phyloP scores from a whole-genome alignment of 1,140 invertebrate species.

The Helicorthomorpha holstii region DNA sequence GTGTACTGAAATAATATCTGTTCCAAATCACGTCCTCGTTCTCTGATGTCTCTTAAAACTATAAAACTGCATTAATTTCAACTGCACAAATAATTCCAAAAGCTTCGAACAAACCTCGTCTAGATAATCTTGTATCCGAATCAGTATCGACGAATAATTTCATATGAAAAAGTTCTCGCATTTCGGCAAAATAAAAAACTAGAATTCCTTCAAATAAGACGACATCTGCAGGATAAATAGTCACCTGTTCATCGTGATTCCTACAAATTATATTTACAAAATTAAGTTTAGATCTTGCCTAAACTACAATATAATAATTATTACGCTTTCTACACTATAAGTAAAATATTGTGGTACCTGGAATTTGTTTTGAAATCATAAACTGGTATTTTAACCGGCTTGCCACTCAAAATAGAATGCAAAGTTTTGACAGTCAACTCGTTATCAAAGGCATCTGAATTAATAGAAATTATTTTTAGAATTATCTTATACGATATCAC shows the following conservation, averaged over 20 bases:
- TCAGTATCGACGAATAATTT: conserved; percentile 98
- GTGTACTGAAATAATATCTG: conserved; percentile 92
- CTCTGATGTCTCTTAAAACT: conserved; percentile 88
- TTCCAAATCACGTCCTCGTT: conserved; percentile 81
- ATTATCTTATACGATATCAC: too few relatives aligned
- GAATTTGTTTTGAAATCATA: conserved; percentile 80
- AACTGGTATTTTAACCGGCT: conserved; percentile 66
- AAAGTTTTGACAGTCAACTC: conserved; percentile 62
- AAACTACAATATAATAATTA: not conserved
- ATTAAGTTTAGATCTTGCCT: too few relatives aligned
- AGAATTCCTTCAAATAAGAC: conserved; percentile 96
- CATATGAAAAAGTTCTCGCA: conserved; percentile 93
- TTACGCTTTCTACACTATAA: not conserved
- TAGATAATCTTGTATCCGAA: conserved; percentile 85
- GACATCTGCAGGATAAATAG: conserved; percentile 93
- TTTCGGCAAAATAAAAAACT: conserved; percentile 90
- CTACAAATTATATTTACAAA: conserved; percentile 27
- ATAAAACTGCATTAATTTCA: conserved; percentile 6
- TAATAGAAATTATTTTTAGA: conserved; percentile 12
- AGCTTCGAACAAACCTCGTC: conserved; percentile 78
- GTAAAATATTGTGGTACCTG: conserved; percentile 37
- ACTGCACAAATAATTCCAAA: too few relatives aligned
- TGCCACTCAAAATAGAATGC: conserved; percentile 58
- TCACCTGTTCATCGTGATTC: conserved; percentile 45
- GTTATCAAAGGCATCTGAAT: conserved; percentile 66